Evolutionary conservation across 2,888 invertebrate species (phyloP).

Genomic region (Helobdella robusta): DNA sequence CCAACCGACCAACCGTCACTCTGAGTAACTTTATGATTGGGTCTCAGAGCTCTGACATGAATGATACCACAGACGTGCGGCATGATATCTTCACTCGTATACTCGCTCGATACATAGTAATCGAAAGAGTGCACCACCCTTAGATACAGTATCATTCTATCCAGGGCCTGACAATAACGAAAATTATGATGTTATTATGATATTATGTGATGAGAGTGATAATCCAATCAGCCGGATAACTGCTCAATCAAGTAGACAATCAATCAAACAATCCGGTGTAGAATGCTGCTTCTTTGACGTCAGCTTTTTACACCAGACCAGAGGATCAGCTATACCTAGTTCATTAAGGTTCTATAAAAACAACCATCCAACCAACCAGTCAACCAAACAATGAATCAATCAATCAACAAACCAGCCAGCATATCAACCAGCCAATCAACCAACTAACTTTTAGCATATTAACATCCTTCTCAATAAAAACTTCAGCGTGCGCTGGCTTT

Average conservation of each 20-base stretch:
- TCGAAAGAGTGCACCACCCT: constrained; percentile 95
- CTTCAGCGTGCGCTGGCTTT: constrained; percentile 16
- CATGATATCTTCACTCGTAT: constrained; percentile 99
- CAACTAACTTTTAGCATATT: background rate
- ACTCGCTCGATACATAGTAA: constrained; percentile 97
- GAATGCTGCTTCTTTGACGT: too few species aligned
- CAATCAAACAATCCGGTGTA: too few species aligned
- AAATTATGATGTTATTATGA: too few species aligned
- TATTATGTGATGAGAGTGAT: too few species aligned
- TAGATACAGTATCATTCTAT: constrained; percentile 78
- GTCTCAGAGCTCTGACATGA: constrained; percentile 83
- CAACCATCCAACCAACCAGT: background rate
- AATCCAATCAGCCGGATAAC: too few species aligned
- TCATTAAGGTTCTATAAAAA: background rate
- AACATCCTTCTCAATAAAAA: constrained; percentile 18
- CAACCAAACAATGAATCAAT: background rate
- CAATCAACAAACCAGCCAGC: background rate
- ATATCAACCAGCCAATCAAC: background rate
- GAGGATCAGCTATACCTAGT: too few species aligned
- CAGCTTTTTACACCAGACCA: too few species aligned
- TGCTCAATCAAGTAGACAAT: too few species aligned
- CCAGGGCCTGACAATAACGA: constrained; percentile 53
- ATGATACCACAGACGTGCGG: constrained; percentile 96
- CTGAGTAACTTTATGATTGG: constrained; percentile 61
- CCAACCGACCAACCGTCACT: constrained; percentile 42